These are phyloP conservation scores for Anolis sagrei DNA, from an alignment of 2,113 vertebrate species.

Conservation along the genomic window DNA sequence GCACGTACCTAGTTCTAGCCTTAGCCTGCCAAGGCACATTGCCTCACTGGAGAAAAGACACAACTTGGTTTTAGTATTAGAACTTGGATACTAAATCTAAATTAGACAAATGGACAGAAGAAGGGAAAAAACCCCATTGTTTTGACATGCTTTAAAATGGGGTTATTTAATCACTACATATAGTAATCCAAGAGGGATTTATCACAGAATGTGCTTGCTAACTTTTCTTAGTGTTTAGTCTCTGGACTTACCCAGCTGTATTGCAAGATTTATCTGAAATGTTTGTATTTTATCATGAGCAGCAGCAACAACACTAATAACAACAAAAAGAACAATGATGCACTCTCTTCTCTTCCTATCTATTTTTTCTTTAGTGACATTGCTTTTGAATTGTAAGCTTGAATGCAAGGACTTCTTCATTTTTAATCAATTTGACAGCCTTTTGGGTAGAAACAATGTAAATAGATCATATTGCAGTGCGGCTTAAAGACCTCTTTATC, in stretches of 20 bases:
- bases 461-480: too few relatives aligned
- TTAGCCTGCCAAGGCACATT: neutral
- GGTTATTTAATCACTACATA: constrained; percentile 28
- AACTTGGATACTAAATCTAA: neutral
- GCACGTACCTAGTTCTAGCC: neutral
- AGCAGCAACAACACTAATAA: neutral
- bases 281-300: constrained; percentile 33
- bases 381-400: neutral
- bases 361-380: neutral
- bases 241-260: constrained; percentile 11
- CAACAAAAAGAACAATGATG: too few relatives aligned
- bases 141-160: constrained; percentile 33
- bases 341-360: neutral
- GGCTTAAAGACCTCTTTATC: neutral
- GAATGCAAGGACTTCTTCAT: neutral
- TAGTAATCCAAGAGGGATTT: constrained; percentile 34
- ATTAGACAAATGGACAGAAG: neutral
- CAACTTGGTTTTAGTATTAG: neutral
- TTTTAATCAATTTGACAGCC: too few relatives aligned
- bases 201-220: constrained; percentile 37
- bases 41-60: neutral
- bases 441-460: too few relatives aligned
- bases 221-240: constrained; percentile 43
- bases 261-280: constrained; percentile 43
- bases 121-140: neutral